phyloP scores from a whole-genome alignment of 2,113 vertebrate genomes.

The Indicator indicator region DNA sequence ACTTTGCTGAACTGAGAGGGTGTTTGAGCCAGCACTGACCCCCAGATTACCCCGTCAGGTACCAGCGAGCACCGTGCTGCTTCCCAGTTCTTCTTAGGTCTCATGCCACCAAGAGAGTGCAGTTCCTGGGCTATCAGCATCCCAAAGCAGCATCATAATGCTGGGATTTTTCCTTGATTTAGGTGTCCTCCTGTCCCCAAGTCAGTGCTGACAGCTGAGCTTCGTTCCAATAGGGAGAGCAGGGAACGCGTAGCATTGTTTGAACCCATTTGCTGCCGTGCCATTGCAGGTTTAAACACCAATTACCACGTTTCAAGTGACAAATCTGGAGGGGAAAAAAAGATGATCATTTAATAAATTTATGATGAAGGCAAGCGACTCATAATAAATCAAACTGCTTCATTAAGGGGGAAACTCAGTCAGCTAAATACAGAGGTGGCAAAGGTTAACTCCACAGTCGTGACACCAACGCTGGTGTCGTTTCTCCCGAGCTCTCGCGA shows the following conservation, averaged over 20 bases:
- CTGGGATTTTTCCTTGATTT: background rate
- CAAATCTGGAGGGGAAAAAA: slow-evolving; percentile 50
- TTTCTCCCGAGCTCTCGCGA: background rate
- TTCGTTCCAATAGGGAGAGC: background rate
- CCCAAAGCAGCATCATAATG: background rate
- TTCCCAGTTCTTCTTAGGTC: background rate
- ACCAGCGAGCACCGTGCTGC: background rate
- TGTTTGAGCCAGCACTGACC: background rate
- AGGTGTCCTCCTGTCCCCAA: background rate
- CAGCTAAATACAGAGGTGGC: slow-evolving; percentile 24
- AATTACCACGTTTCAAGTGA: slow-evolving; percentile 38
- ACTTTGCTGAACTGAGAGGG: background rate
- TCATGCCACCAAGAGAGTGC: background rate
- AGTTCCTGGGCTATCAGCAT: background rate
- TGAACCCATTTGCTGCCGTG: background rate
- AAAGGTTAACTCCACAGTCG: slow-evolving; percentile 59
- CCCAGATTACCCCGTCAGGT: background rate
- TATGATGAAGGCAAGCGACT: slow-evolving; percentile 75
- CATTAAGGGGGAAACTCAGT: slow-evolving; percentile 52
- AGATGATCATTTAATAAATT: slow-evolving; percentile 75
- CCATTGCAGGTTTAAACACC: slow-evolving; percentile 18
- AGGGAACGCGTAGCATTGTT: background rate
- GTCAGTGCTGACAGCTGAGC: background rate
- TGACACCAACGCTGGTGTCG: background rate
- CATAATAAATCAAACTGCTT: slow-evolving; percentile 67